Base-by-base conservation (phyloP, 2,888 invertebrate genomes). In the Cataglyphis albicans region DNA sequence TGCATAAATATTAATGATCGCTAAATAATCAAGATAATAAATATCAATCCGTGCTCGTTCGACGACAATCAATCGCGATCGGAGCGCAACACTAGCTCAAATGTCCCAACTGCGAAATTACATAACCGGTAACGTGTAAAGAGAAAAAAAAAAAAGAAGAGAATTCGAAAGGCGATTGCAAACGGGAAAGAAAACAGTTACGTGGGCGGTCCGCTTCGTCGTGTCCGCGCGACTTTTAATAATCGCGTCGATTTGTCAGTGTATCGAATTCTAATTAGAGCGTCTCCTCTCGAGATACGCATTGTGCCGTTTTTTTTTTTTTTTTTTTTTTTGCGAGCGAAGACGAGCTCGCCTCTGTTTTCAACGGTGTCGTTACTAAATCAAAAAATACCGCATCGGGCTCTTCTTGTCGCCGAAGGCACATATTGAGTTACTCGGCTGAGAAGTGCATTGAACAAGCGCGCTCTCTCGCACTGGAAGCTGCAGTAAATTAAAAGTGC, bases 201-300 rank as follows among this genome's bases (percentile, higher is more conserved):
- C 76, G 92, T 93, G 87, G 93, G 92, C 91, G 91, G 87, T 83
- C 88, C 90, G 88, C 92, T 89, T 89, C 91, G 91, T 90, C 81
- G 84, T 87, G 86, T 89, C 84, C 89, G 90, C 90, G 87, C 91
- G 91, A 92, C 90, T 93, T 91, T 92, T 91, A 91, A 91, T 91
- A 92, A 93, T 92, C 92, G 89, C 75, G 82, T 82, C 90, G 90
- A 93, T 92, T 93, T 91, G 91, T 93, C 92, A 91, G 90, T 87
- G 88, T 88, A 85, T 89, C 87, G 89, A 90, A 90, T 91, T 87
- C 89, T 92, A 93, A 93, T 93, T 93, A 93, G 89, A 87, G 87
- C 88, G 86, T 80, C 84, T 73, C 84, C 87, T 78, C 44, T 18
- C 4, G 18, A 35, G 25, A 52, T 41, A 63, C 55, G 44, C 73